These are phyloP conservation scores for Agapornis canus DNA, from an alignment of 2,797 vertebrate species.

Conservation along the genomic window DNA sequence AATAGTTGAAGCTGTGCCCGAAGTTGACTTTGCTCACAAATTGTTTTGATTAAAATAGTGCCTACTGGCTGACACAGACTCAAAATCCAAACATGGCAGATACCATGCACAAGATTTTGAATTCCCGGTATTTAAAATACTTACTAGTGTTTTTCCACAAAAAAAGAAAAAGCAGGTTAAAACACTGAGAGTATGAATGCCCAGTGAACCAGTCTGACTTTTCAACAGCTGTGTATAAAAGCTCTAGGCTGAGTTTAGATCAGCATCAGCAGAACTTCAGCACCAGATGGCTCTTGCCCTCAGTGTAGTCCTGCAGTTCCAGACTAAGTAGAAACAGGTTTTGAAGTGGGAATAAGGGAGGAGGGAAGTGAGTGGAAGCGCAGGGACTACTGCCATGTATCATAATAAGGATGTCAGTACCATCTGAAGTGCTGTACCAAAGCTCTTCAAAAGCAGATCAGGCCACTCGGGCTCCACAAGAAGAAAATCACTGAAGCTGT, in stretches of 20 bases:
- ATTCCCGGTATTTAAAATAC: neutral
- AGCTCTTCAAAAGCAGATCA: neutral
- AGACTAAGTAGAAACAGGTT: neutral
- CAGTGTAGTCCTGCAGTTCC: neutral
- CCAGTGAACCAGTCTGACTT: neutral
- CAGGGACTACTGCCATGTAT: accelerated
- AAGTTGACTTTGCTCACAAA: neutral
- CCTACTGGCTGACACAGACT: neutral
- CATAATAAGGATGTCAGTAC: neutral
- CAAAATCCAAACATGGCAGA: neutral
- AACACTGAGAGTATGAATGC: neutral
- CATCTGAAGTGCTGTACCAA: neutral
- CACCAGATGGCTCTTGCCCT: neutral
- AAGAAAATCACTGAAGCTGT: neutral
- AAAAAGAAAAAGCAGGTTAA: neutral
- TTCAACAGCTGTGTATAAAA: neutral
- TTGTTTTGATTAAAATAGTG: slow-evolving; percentile 24
- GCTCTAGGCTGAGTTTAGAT: neutral
- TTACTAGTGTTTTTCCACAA: neutral
- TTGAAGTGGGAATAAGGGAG: neutral
- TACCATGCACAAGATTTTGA: neutral
- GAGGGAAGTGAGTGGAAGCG: accelerated
- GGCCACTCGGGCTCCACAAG: neutral
- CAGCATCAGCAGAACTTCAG: neutral
- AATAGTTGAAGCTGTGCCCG: slow-evolving; percentile 13